These are phyloP conservation scores for Steatornis caripensis DNA, from an alignment of 2,113 vertebrate genomes.

Conservation along the genomic window DNA sequence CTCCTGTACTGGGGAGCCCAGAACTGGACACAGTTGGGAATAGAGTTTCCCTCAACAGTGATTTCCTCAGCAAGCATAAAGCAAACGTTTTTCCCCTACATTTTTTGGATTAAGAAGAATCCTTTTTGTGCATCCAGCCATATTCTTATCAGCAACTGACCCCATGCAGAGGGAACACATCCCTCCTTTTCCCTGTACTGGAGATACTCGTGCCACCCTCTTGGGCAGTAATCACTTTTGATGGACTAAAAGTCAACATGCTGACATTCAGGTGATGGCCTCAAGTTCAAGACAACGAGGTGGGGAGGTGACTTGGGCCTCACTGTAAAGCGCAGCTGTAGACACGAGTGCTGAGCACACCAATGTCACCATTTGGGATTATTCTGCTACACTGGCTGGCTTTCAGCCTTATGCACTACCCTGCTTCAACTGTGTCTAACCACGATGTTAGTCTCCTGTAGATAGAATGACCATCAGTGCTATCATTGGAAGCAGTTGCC, in stretches of 20 bases:
- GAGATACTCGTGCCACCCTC: not conserved
- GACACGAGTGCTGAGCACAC: not conserved
- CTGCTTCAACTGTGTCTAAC: not conserved
- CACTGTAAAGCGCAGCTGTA: not conserved
- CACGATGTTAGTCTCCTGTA: not conserved
- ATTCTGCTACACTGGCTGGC: not conserved
- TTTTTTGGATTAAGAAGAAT: not conserved
- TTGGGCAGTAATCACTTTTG: not conserved
- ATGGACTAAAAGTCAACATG: not conserved
- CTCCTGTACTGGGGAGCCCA: not conserved
- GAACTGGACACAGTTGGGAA: not conserved
- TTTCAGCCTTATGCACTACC: not conserved
- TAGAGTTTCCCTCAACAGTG: not conserved
- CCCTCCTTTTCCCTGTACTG: not conserved
- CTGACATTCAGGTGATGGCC: not conserved
- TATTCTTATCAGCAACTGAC: not conserved
- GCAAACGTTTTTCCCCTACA: rapidly evolving
- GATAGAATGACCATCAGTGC: not conserved
- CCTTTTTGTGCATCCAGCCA: not conserved
- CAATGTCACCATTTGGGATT: not conserved
- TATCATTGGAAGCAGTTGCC: not conserved
- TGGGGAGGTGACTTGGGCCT: not conserved
- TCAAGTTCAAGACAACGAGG: not conserved
- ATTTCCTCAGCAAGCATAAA: not conserved
- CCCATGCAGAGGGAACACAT: not conserved